These are phyloP conservation scores for Agrochola lychnidis DNA, from an alignment of 2,888 invertebrate genomes.

Conservation along the genomic window DNA sequence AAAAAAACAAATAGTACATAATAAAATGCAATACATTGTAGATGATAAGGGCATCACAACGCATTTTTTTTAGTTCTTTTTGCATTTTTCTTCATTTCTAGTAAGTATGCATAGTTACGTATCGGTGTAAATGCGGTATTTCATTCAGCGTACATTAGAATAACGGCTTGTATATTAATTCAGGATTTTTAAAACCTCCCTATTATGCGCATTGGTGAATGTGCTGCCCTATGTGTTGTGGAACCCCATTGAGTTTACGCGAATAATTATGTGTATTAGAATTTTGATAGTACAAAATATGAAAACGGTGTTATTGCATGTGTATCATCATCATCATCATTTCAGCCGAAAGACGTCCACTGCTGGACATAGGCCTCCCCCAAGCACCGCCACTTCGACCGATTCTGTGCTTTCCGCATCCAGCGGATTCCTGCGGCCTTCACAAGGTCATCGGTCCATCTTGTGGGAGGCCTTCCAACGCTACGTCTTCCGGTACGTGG, in stretches of 20 bases:
- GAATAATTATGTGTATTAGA: constrained; percentile 2
- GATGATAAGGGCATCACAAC: background rate
- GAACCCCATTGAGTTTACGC: constrained; percentile 34
- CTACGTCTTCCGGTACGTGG: no score
- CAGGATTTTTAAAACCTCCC: constrained; percentile 44
- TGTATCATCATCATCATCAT: no score
- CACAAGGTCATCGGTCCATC: no score
- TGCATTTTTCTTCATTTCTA: background rate
- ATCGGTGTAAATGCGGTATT: constrained; percentile 48
- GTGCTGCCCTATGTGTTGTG: constrained; percentile 30
- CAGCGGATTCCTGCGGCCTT: no score
- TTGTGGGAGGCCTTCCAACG: no score
- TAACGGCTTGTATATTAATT: constrained; percentile 49
- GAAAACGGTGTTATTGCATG: background rate
- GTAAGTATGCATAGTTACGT: background rate
- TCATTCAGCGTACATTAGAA: constrained; percentile 48
- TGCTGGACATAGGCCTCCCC: no score
- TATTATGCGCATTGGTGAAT: constrained; percentile 39
- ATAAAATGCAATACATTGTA: background rate
- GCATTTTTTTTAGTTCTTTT: background rate
- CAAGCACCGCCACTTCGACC: no score
- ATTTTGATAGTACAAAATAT: constrained; percentile 1
- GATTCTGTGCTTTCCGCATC: no score
- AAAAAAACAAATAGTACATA: background rate
- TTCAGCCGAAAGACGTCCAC: no score